Evolutionary conservation across 2,888 invertebrate species (phyloP).

Genomic region (Tribolium freemani): DNA sequence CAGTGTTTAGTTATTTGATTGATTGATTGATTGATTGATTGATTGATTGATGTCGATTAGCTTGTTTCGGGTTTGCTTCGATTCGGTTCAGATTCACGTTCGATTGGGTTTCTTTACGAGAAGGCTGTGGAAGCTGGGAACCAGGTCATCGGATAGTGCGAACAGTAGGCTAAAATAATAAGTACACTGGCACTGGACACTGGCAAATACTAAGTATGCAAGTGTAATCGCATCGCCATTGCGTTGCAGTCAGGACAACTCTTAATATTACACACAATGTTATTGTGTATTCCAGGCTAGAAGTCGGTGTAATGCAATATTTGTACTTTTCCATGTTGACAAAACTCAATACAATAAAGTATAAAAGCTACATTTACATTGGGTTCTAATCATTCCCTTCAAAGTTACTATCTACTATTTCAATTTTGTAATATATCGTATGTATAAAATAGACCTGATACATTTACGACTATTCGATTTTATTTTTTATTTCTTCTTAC

Average conservation of each 20-base stretch:
- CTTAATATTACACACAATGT: conserved; percentile 62
- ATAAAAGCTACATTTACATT: conserved; percentile 65
- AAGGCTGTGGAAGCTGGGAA: conserved; percentile 65
- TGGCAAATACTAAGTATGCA: conserved; percentile 58
- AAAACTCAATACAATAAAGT: conserved; percentile 73
- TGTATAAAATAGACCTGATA: conserved; percentile 52
- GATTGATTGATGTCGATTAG: conserved; percentile 51
- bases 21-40: conserved; percentile 51
- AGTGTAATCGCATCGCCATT: conserved; percentile 46
- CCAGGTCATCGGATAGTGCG: conserved; percentile 64
- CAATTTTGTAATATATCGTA: conserved; percentile 48
- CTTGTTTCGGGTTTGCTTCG: conserved; percentile 54
- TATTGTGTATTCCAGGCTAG: conserved; percentile 69
- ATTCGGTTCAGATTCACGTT: conserved; percentile 60
- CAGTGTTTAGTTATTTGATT: conserved; percentile 57
- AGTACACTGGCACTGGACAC: conserved; percentile 67
- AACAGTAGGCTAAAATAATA: conserved; percentile 51
- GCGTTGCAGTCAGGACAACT: conserved; percentile 47
- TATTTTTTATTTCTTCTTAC: conserved; percentile 39
- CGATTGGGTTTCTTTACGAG: conserved; percentile 62
- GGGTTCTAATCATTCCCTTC: conserved; percentile 54
- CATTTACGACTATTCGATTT: conserved; percentile 47
- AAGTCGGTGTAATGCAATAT: conserved; percentile 73
- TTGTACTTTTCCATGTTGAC: conserved; percentile 76
- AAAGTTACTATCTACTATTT: conserved; percentile 41